Evolutionary conservation across 2,888 invertebrate genomes (phyloP).

Genomic region (Parasteatoda lunata): DNA sequence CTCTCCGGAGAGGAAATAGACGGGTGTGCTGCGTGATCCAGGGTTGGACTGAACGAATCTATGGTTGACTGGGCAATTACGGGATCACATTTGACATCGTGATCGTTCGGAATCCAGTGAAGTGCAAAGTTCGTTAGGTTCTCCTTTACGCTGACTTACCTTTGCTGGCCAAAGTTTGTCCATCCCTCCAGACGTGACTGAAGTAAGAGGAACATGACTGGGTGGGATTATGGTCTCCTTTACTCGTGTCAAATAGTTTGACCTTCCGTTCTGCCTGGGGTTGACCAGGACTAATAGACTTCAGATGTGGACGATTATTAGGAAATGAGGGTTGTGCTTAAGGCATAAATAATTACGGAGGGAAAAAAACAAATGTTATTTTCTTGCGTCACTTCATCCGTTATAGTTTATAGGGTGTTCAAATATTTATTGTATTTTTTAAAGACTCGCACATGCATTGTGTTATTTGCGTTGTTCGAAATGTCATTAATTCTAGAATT

Average conservation of each 20-base stretch:
- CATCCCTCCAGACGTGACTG: neutral
- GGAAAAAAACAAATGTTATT: too few relatives aligned
- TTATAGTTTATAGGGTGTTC: too few relatives aligned
- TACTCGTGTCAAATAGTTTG: neutral
- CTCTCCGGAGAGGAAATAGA: neutral
- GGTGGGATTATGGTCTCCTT: neutral
- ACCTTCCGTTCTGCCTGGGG: neutral
- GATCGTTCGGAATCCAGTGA: constrained; percentile 9
- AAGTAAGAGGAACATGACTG: neutral
- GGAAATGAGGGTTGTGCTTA: neutral
- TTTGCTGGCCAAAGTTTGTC: neutral
- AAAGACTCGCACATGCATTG: too few relatives aligned
- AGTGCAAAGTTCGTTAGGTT: constrained; percentile 7
- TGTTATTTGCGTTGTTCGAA: too few relatives aligned
- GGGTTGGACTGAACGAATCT: neutral
- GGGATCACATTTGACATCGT: constrained; percentile 13
- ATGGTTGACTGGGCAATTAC: neutral
- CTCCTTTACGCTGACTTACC: constrained; percentile 6
- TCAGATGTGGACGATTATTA: neutral
- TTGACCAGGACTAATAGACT: neutral
- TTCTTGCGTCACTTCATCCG: too few relatives aligned
- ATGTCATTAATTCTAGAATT: too few relatives aligned
- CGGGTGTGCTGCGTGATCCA: neutral
- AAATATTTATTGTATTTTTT: too few relatives aligned
- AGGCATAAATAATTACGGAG: too few relatives aligned